Evolutionary conservation across 2,888 invertebrate genomes (phyloP).

Genomic region (Dermolepida albohirtum): DNA sequence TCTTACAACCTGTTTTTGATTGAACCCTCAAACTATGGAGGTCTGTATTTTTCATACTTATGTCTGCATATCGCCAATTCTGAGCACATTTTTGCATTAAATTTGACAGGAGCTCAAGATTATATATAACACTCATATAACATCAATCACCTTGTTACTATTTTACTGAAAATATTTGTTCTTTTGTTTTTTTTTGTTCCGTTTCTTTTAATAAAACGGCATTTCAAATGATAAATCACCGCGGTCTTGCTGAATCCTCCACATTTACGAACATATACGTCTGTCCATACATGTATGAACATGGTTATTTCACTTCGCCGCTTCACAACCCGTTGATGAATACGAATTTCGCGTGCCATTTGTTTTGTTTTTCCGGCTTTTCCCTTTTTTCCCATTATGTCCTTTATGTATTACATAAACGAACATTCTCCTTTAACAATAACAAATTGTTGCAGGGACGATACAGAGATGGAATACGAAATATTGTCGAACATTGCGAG

Average conservation of each 20-base stretch:
- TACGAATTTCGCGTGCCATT: constrained; percentile 36
- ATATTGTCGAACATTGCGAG: constrained; percentile 72
- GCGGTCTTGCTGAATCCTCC: constrained; percentile 29
- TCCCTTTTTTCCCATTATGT: constrained; percentile 1
- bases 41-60: background rate
- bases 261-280: background rate
- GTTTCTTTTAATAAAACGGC: constrained; percentile 34
- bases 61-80: background rate
- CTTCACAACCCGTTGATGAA: constrained; percentile 32
- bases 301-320: constrained; percentile 38
- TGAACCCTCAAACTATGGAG: no score
- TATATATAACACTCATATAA: background rate
- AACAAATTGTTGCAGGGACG: constrained; percentile 66
- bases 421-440: constrained; percentile 12
- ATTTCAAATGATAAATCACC: constrained; percentile 34
- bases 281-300: constrained; percentile 9
- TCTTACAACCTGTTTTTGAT: no score
- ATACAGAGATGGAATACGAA: constrained; percentile 75
- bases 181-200: constrained; percentile 16
- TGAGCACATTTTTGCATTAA: background rate
- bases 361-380: constrained; percentile 28
- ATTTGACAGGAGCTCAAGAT: no score
- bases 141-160: constrained; percentile 9
- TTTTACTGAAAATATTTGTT: constrained; percentile 13
- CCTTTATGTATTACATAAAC: constrained; percentile 12